Evolutionary conservation across 2,888 invertebrate genomes (phyloP), one percentile per base, ranked within the genome.

Genomic region (Parnassius glacialis): DNA sequence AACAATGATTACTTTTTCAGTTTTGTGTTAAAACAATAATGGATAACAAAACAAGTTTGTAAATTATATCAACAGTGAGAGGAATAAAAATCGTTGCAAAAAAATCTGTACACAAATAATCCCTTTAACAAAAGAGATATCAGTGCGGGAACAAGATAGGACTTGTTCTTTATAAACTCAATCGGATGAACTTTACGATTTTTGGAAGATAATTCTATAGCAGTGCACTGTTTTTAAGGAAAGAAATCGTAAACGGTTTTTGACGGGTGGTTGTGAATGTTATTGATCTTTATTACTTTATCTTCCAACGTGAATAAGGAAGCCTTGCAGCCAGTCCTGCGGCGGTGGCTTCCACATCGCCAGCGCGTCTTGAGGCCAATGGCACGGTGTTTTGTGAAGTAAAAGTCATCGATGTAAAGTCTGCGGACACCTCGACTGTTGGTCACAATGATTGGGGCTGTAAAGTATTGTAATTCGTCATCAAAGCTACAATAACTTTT

Each of bases 351-450:
- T 1, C 71, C 72, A n/a, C 79, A 79, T 63, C 74, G 71, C 78
- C 79, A 79, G 0, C 67, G 63, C 3, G 59, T 64, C n/a, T 53
- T 64, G 62, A 59, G 20, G 1, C 70, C 69, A 3, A 63, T 62
- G 3, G 57, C 66, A 0, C 76, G 69, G 7, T 80, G 79, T 47
- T 75, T 71, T 12, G 75, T 73, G 66, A 75, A 82, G 44, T 71
- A 75, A 62, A 73, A 76, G 3, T 62, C 62, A 9, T 59, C 48
- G 5, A 64, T 25, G 42, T 58, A 53, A 11, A 69, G 57, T 59
- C 63, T 56, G 9, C 45, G 59, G 2, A 56, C 60, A 0, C 69
- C 67, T 1, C 64, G 58, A 9, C 11, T 20, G 42, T 56, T 62
- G 20, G 34, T 65, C 50, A 53, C 47, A 53, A 67, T 13, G 41